Conservation (phyloP, 2,888 invertebrate species). For the Desoria tigrina region DNA sequence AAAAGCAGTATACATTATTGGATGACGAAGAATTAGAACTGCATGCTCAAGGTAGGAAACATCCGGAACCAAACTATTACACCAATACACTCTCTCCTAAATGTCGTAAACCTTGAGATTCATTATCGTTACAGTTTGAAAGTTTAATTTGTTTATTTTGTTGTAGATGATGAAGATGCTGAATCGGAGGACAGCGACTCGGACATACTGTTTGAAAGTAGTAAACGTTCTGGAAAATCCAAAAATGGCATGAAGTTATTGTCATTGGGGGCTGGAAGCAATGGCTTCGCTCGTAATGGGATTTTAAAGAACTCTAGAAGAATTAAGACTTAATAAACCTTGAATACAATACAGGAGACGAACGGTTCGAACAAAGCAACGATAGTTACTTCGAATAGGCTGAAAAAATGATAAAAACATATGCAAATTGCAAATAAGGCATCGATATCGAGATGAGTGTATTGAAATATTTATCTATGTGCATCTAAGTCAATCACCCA, state of each 20-base stretch:
- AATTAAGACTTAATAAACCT: constrained; percentile 40
- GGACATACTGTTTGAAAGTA: constrained; percentile 77
- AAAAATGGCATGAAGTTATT: constrained; percentile 53
- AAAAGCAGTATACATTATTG: constrained; percentile 69
- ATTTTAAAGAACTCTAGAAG: constrained; percentile 46
- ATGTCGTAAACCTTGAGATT: too few relatives aligned
- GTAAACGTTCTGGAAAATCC: constrained; percentile 55
- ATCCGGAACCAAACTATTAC: too few relatives aligned
- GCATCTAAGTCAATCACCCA: too few relatives aligned
- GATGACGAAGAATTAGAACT: constrained; percentile 61
- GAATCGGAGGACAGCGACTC: constrained; percentile 79
- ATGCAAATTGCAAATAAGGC: constrained; percentile 20
- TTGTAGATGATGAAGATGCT: constrained; percentile 50
- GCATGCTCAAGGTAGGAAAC: constrained; percentile 61
- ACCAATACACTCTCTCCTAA: too few relatives aligned
- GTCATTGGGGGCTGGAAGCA: constrained; percentile 20
- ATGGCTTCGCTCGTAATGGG: constrained; percentile 44
- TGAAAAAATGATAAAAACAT: constrained; percentile 12
- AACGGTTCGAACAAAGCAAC: not conserved
- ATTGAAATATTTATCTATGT: too few relatives aligned
- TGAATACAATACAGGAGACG: not conserved
- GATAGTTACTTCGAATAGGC: not conserved
- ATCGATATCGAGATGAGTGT: too few relatives aligned
- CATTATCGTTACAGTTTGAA: constrained; percentile 40
- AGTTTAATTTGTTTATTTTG: too few relatives aligned